Conservation (phyloP, 2,797 vertebrate species). For the Sebastiscus tertius region DNA sequence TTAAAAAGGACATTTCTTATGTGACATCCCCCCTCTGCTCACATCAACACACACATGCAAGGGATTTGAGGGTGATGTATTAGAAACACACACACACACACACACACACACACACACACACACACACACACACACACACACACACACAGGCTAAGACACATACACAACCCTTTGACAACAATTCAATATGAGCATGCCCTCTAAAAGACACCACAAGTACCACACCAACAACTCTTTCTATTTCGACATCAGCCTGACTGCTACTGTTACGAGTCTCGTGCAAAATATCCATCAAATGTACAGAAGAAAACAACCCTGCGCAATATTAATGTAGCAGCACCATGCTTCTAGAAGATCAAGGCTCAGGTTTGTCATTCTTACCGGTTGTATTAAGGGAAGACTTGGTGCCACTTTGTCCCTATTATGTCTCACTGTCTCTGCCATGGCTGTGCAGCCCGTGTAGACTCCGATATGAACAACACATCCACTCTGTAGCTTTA, state of each 20-base stretch:
- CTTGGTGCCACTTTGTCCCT: conserved; percentile 24
- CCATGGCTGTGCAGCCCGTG: conserved; percentile 17
- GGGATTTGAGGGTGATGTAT: conserved; percentile 67
- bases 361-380: conserved; percentile 56
- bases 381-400: conserved; percentile 39
- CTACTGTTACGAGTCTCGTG: neutral
- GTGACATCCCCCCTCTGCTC: conserved; percentile 82
- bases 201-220: conserved; percentile 71
- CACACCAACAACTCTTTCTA: conserved; percentile 54
- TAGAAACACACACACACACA: conserved; percentile 29
- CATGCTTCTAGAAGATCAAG: conserved; percentile 16
- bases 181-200: conserved; percentile 77
- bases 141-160: conserved; percentile 1
- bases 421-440: conserved; percentile 17
- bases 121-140: conserved; percentile 31
- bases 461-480: conserved; percentile 15
- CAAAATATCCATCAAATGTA: conserved; percentile 4
- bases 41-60: conserved; percentile 73
- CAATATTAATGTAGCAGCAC: neutral
- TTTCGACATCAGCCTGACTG: conserved; percentile 45
- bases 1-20: conserved; percentile 89
- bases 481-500: conserved; percentile 39
- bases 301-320: neutral
- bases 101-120: too few species aligned
- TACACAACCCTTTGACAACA: conserved; percentile 65